Evolutionary conservation across 2,797 vertebrate genomes (phyloP).

Genomic region (Thamnophis elegans): DNA sequence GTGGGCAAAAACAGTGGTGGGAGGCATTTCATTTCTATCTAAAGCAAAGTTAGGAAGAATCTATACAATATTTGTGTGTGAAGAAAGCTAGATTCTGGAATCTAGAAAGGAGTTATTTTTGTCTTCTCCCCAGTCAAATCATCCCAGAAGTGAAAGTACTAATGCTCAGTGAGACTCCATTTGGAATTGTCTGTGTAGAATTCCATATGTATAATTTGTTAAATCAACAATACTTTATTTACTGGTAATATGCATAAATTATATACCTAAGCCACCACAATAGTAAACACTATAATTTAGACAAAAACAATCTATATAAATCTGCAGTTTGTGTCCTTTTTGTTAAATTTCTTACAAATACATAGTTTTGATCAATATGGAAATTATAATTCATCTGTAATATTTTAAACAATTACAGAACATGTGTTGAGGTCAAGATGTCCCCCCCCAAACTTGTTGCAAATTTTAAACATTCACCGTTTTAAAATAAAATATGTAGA

Average conservation of each 20-base stretch:
- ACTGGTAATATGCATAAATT: not conserved
- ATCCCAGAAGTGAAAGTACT: not conserved
- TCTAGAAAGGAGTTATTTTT: not conserved
- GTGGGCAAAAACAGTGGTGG: not conserved
- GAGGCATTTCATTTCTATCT: not conserved
- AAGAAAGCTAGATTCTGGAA: not conserved
- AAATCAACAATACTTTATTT: not conserved
- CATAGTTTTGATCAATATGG: not conserved
- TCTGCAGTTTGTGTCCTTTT: not conserved
- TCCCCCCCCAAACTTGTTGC: not conserved
- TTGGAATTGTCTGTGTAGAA: not conserved
- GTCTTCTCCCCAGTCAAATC: not conserved
- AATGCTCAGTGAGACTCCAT: not conserved
- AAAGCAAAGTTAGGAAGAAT: not conserved
- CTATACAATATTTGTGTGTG: not conserved
- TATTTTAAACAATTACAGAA: not conserved
- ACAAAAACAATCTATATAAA: not conserved
- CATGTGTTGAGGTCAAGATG: not conserved
- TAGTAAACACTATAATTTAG: not conserved
- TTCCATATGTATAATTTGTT: not conserved
- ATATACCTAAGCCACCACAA: not conserved
- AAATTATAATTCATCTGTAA: not conserved
- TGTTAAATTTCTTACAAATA: not conserved
- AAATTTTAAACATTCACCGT: not conserved
- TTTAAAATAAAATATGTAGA: not conserved